These are phyloP conservation scores for Melanotaenia pygmaea DNA, from an alignment of 2,797 vertebrate genomes.

Conservation along the genomic window DNA sequence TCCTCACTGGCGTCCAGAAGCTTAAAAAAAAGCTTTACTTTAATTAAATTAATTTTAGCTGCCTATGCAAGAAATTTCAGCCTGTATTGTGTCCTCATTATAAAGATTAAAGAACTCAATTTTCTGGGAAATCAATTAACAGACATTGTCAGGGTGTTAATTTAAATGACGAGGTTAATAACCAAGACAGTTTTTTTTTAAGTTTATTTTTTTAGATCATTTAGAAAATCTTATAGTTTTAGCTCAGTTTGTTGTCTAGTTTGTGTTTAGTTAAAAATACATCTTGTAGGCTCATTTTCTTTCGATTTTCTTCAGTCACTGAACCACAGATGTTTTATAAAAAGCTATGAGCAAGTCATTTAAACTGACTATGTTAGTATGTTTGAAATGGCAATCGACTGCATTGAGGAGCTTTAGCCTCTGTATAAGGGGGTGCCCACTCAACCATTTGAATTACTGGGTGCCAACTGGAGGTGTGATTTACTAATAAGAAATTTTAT, in stretches of 20 bases:
- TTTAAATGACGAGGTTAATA: not conserved
- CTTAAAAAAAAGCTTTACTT: constrained; percentile 11
- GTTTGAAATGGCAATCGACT: not conserved
- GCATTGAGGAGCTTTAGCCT: not conserved
- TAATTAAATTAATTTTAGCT: constrained; percentile 15
- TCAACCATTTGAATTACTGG: not conserved
- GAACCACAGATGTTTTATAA: not conserved
- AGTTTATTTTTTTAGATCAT: not conserved
- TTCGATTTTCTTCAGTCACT: not conserved
- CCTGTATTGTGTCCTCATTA: not conserved
- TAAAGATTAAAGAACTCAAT: constrained; percentile 1
- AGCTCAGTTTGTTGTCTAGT: too few species aligned
- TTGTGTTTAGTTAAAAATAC: not conserved
- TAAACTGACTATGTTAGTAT: not conserved
- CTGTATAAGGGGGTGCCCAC: not conserved
- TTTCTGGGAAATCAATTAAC: constrained; percentile 2
- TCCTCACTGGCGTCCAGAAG: not conserved
- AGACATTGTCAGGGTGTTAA: not conserved
- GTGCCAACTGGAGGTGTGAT: not conserved
- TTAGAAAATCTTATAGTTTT: not conserved
- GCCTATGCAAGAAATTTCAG: constrained; percentile 8
- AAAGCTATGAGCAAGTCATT: not conserved
- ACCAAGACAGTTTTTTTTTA: not conserved
- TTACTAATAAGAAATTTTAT: not conserved
- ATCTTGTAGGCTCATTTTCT: not conserved